Percentiles rank a stretch among this genome's conserved stretches.
phyloP scores from a whole-genome alignment of 1,140 invertebrate genomes.

The Stenopsyche tienmushanensis region DNA sequence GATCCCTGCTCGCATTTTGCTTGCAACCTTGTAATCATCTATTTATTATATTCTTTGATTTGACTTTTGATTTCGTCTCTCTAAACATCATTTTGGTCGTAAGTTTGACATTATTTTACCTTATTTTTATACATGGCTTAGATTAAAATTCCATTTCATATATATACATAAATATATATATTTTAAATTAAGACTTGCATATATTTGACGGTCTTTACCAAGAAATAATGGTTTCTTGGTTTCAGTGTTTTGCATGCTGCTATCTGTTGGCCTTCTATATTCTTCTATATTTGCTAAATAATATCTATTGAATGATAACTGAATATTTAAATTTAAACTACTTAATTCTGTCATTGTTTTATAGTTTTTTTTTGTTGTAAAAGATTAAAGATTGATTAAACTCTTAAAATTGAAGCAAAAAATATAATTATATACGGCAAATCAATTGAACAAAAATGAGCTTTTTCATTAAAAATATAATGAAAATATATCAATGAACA shows the following conservation, averaged over 20 bases:
- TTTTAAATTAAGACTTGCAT: conserved; percentile 35
- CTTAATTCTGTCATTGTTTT: neutral
- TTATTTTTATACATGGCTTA: conserved; percentile 37
- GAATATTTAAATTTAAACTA: neutral
- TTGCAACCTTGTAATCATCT: conserved; percentile 42
- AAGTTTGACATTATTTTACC: conserved; percentile 38
- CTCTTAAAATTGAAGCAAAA: neutral
- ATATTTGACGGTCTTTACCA: conserved; percentile 30
- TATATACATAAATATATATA: conserved; percentile 18
- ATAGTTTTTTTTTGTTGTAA: neutral
- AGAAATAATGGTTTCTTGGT: conserved; percentile 38
- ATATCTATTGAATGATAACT: conserved; percentile 15
- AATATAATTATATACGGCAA: neutral
- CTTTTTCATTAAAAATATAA: too few species aligned
- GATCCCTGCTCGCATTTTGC: conserved; percentile 41
- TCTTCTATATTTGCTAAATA: conserved; percentile 39
- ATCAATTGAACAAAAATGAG: conserved; percentile 15
- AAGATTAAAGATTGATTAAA: neutral
- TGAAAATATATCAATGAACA: conserved; percentile 14
- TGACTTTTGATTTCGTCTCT: conserved; percentile 37
- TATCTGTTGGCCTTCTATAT: conserved; percentile 43
- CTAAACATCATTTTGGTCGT: conserved; percentile 38
- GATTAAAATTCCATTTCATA: conserved; percentile 34
- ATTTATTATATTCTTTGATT: conserved; percentile 38
- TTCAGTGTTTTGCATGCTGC: conserved; percentile 43